These are phyloP conservation scores for Alentia gelatinosa DNA, from an alignment of 2,888 invertebrate genomes.

Conservation along the genomic window DNA sequence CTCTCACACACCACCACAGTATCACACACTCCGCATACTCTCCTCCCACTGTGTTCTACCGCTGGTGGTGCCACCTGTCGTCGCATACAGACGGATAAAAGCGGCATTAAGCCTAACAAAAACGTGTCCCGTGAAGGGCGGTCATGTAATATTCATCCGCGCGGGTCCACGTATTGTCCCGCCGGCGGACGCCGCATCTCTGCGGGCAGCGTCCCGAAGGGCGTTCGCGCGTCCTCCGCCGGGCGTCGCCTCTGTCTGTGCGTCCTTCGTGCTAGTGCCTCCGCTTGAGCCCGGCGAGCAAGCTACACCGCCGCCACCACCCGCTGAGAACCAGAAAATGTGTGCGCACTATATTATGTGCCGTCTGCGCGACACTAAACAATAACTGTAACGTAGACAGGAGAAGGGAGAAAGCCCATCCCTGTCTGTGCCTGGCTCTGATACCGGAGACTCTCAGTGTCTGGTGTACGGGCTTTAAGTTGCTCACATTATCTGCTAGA, in stretches of 20 bases:
- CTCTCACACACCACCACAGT: neutral
- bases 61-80: neutral
- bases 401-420: no score
- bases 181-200: neutral
- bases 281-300: neutral
- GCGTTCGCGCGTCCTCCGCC: neutral
- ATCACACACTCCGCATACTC: neutral
- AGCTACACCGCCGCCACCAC: neutral
- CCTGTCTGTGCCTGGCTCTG: no score
- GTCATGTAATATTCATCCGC: neutral
- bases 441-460: no score
- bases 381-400: neutral
- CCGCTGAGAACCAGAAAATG: neutral
- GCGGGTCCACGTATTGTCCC: neutral
- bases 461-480: no score
- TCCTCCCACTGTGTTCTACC: neutral
- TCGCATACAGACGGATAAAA: slow-evolving; percentile 1
- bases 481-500: no score
- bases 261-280: neutral
- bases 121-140: neutral
- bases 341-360: neutral
- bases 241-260: neutral
- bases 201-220: no score
- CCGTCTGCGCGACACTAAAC: neutral
- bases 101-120: neutral